phyloP scores from a whole-genome alignment of 2,888 invertebrate genomes.

The Uropetala carovei region DNA sequence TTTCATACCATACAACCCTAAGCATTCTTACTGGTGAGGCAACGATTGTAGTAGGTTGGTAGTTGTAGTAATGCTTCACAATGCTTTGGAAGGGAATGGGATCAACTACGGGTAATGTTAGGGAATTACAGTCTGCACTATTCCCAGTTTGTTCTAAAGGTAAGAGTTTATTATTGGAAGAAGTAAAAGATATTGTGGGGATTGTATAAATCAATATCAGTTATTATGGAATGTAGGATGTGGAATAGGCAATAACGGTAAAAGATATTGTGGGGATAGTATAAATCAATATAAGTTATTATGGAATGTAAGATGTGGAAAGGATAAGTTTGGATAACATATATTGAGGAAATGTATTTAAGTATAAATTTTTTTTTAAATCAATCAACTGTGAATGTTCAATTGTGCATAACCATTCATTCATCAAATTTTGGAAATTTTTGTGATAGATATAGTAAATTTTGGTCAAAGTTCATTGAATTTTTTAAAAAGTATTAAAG shows the following conservation, averaged over 20 bases:
- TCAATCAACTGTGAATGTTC: neutral
- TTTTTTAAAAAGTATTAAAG: neutral
- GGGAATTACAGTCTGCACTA: slow-evolving; percentile 81
- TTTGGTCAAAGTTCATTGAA: neutral
- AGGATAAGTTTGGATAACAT: neutral
- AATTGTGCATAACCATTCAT: neutral
- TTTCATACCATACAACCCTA: neutral
- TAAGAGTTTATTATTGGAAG: slow-evolving; percentile 39
- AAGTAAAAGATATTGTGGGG: neutral
- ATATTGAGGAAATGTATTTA: neutral
- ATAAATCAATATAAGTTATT: neutral
- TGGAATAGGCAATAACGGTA: too few species aligned
- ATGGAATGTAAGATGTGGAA: neutral
- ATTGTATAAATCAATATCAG: too few species aligned
- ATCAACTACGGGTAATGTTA: slow-evolving; percentile 72
- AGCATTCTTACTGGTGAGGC: neutral
- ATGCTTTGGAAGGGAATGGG: slow-evolving; percentile 67
- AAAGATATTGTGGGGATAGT: neutral
- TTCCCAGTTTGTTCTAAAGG: slow-evolving; percentile 76
- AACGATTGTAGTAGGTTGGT: neutral
- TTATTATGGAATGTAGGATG: neutral
- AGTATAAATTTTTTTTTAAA: neutral
- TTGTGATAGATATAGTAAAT: neutral
- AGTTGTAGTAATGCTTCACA: slow-evolving; percentile 19
- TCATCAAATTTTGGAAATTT: neutral